Conservation (phyloP, 2,888 invertebrate species). For the Scrobipalpa costella region DNA sequence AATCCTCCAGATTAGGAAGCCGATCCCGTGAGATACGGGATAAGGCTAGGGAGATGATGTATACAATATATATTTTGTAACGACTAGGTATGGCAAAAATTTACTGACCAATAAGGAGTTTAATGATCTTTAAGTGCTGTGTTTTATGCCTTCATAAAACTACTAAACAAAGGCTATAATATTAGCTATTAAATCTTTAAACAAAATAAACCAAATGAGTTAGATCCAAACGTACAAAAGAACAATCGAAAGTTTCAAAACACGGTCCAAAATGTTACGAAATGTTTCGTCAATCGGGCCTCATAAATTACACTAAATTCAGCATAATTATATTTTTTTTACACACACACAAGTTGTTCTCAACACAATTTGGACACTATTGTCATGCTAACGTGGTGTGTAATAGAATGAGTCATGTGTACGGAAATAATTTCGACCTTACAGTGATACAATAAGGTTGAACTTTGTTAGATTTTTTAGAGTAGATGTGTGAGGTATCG, state of each 20-base stretch:
- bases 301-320: constrained; percentile 43
- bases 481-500: constrained; percentile 30
- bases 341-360: constrained; percentile 26
- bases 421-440: constrained; percentile 12
- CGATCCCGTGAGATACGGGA: too few species aligned
- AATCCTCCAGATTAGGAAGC: too few species aligned
- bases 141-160: too few species aligned
- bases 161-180: too few species aligned
- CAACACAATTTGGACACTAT: constrained; percentile 37
- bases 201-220: background rate
- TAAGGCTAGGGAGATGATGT: too few species aligned
- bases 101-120: too few species aligned
- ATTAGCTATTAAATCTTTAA: too few species aligned
- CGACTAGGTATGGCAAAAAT: too few species aligned
- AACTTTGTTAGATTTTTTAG: background rate
- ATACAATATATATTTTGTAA: too few species aligned
- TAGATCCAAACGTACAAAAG: constrained; percentile 14
- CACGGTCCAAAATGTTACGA: constrained; percentile 35
- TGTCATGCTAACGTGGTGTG: constrained; percentile 37
- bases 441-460: background rate
- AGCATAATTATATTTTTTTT: constrained; percentile 41
- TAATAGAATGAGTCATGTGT: constrained; percentile 32
- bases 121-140: too few species aligned
- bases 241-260: constrained; percentile 22
- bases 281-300: constrained; percentile 43